A percentile compares a stretch with the other conserved stretches of the same genome.
Evolutionary conservation across 2,113 vertebrate species (phyloP).

Genomic region (Gymnarchus niloticus): DNA sequence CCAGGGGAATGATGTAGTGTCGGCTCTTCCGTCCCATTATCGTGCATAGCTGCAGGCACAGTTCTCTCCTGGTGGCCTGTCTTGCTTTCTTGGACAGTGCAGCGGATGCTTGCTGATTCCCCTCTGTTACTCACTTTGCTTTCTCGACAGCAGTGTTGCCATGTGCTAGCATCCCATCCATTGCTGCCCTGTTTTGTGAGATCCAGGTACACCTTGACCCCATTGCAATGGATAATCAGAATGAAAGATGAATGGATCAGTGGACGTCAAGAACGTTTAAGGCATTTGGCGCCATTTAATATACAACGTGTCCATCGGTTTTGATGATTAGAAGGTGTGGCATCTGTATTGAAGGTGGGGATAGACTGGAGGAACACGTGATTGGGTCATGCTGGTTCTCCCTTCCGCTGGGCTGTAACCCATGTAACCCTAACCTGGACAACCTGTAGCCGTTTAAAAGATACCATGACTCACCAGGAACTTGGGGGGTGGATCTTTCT

Average conservation of each 20-base stretch:
- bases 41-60: background rate
- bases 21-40: background rate
- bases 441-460: conserved; percentile 61
- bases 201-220: background rate
- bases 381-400: conserved; percentile 47
- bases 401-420: conserved; percentile 33
- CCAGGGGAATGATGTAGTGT: background rate
- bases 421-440: no score
- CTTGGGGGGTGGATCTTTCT: conserved; percentile 28
- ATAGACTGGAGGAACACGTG: conserved; percentile 53
- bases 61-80: background rate
- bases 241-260: background rate
- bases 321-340: conserved; percentile 47
- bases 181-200: background rate
- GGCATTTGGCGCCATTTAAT: no score
- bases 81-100: background rate
- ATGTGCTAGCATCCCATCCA: background rate
- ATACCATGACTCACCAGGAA: conserved; percentile 42
- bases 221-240: background rate
- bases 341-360: conserved; percentile 38
- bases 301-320: background rate
- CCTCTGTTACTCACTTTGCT: background rate
- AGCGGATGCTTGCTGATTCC: background rate
- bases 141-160: background rate
- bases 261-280: background rate